A percentile compares a stretch with the other conserved stretches of the same genome.
Conservation (phyloP, 2,113 vertebrate genomes). For the Cnemophilus loriae region DNA sequence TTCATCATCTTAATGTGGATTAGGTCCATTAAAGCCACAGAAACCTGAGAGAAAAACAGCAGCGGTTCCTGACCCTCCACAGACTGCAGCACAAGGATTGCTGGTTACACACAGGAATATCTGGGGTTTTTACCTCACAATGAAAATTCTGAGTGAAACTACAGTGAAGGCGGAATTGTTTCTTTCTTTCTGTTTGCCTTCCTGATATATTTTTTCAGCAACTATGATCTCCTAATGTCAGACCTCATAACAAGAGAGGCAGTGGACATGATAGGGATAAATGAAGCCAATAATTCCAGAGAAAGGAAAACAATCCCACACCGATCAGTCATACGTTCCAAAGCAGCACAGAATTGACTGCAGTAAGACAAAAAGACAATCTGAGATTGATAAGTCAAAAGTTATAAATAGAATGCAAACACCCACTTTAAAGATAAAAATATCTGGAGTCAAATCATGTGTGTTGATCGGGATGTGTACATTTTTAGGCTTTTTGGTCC, state of each 20-base stretch:
- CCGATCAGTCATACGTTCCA: not conserved
- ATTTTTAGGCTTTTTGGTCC: not conserved
- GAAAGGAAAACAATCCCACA: not conserved
- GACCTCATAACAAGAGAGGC: not conserved
- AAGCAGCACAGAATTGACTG: not conserved
- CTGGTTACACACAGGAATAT: not conserved
- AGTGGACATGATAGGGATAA: not conserved
- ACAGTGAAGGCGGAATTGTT: not conserved
- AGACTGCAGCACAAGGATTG: not conserved
- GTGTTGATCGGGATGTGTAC: not conserved
- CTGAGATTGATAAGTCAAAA: not conserved
- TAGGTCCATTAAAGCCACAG: not conserved
- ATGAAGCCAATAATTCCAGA: not conserved
- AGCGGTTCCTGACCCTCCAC: not conserved
- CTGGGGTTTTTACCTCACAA: fast-evolving
- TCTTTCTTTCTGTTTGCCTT: not conserved
- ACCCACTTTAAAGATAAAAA: not conserved
- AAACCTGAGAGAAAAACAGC: not conserved
- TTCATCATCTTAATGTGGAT: not conserved
- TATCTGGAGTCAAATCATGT: not conserved
- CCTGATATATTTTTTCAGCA: not conserved
- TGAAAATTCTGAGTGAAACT: not conserved
- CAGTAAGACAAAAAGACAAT: not conserved
- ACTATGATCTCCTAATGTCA: not conserved
- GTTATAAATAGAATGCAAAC: not conserved